These are phyloP conservation scores for Dicentrarchus labrax DNA, from an alignment of 2,113 vertebrate species.

Conservation along the genomic window DNA sequence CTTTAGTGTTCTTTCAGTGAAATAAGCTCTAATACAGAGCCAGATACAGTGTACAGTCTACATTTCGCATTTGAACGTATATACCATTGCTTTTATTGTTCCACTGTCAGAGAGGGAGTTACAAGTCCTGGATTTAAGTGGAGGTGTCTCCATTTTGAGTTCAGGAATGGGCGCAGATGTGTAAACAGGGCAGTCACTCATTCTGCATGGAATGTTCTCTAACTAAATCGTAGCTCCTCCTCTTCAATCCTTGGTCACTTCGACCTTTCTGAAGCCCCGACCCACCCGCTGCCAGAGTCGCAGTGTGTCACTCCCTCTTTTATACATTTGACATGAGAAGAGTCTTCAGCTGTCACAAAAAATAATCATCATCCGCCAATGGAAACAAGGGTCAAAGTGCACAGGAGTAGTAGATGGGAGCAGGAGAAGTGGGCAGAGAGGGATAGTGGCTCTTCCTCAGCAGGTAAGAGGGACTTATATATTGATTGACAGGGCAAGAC, in stretches of 20 bases:
- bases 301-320: slow-evolving; percentile 47
- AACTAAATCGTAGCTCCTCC: slow-evolving; percentile 63
- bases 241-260: slow-evolving; percentile 16
- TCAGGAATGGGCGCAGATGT: slow-evolving; percentile 72
- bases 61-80: slow-evolving; percentile 77
- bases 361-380: slow-evolving; percentile 58
- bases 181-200: slow-evolving; percentile 84
- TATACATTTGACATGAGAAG: slow-evolving; percentile 40
- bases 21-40: slow-evolving; percentile 81
- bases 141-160: slow-evolving; percentile 65
- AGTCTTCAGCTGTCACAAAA: slow-evolving; percentile 52
- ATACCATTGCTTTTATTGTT: slow-evolving; percentile 84
- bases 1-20: slow-evolving; percentile 87
- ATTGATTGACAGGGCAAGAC: slow-evolving; percentile 63
- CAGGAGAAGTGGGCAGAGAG: slow-evolving; percentile 48
- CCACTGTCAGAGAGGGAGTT: slow-evolving; percentile 56
- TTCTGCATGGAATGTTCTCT: slow-evolving; percentile 81
- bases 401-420: slow-evolving; percentile 64
- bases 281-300: slow-evolving; percentile 36
- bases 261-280: slow-evolving; percentile 46
- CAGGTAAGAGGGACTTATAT: slow-evolving; percentile 74
- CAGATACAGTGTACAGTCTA: slow-evolving; percentile 88
- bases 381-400: slow-evolving; percentile 77
- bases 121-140: slow-evolving; percentile 66
- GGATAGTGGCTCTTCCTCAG: slow-evolving; percentile 77